phyloP scores from a whole-genome alignment of 2,888 invertebrate species.

The Acleris holmiana region DNA sequence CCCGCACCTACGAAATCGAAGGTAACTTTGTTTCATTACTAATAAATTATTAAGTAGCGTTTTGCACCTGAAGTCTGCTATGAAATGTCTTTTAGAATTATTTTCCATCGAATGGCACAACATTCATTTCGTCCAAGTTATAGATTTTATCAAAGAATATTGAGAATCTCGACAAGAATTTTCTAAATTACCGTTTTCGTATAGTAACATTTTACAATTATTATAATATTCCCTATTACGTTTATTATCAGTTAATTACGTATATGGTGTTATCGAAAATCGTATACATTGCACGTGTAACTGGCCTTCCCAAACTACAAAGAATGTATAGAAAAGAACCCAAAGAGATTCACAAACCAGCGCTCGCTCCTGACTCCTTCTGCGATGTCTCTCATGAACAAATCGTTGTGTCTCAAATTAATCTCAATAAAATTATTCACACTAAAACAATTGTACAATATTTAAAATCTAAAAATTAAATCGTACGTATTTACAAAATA shows the following conservation, averaged over 20 bases:
- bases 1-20: conserved; percentile 70
- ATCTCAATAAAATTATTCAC: conserved; percentile 81
- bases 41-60: conserved; percentile 58
- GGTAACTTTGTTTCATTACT: conserved; percentile 79
- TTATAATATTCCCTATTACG: conserved; percentile 76
- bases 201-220: conserved; percentile 79
- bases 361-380: conserved; percentile 63
- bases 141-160: conserved; percentile 72
- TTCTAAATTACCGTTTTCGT: conserved; percentile 72
- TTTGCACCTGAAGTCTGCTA: conserved; percentile 55
- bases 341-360: conserved; percentile 67
- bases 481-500: conserved; percentile 81
- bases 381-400: conserved; percentile 48
- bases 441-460: conserved; percentile 83
- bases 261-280: conserved; percentile 83
- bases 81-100: conserved; percentile 60
- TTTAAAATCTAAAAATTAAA: conserved; percentile 79
- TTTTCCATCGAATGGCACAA: conserved; percentile 62
- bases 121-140: conserved; percentile 58
- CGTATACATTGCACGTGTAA: conserved; percentile 85
- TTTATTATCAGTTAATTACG: conserved; percentile 81
- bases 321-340: conserved; percentile 54
- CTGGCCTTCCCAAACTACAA: conserved; percentile 78
- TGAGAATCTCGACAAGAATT: conserved; percentile 58
- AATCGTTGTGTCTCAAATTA: conserved; percentile 72